phyloP scores from a whole-genome alignment of 2,888 invertebrate genomes.

The Ectemnius lituratus region DNA sequence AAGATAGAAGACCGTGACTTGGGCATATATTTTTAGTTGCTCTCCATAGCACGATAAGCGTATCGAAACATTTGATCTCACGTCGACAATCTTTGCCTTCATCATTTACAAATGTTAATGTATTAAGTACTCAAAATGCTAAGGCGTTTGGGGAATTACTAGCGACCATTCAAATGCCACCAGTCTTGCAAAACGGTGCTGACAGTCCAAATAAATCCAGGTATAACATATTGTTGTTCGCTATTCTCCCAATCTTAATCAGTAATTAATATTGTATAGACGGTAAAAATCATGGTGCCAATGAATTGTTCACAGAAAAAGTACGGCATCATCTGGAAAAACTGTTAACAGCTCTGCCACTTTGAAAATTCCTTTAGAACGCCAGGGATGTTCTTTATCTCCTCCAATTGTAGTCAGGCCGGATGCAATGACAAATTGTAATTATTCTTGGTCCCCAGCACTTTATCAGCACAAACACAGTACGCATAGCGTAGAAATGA shows the following conservation, averaged over 20 bases:
- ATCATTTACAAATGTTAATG: slow-evolving; percentile 55
- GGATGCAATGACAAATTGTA: slow-evolving; percentile 64
- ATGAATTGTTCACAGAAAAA: slow-evolving; percentile 58
- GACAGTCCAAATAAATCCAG: slow-evolving; percentile 60
- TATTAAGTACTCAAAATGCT: slow-evolving; percentile 58
- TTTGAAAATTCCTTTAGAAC: slow-evolving; percentile 55
- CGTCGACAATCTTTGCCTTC: slow-evolving; percentile 67
- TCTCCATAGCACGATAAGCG: slow-evolving; percentile 64
- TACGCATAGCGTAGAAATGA: slow-evolving; percentile 35
- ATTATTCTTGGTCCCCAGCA: slow-evolving; percentile 72
- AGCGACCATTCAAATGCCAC: slow-evolving; percentile 64
- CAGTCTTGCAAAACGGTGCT: slow-evolving; percentile 59
- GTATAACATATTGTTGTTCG: slow-evolving; percentile 40
- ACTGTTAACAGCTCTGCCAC: slow-evolving; percentile 42
- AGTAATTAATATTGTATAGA: background rate
- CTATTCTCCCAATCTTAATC: background rate
- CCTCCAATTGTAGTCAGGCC: slow-evolving; percentile 44
- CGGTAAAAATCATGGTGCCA: background rate
- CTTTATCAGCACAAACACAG: slow-evolving; percentile 71
- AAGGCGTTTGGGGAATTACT: slow-evolving; percentile 66
- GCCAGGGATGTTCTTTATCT: slow-evolving; percentile 57
- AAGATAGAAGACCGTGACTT: slow-evolving; percentile 9
- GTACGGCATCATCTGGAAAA: slow-evolving; percentile 31
- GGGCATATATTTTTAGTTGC: slow-evolving; percentile 58
- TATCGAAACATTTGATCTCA: slow-evolving; percentile 64